Conservation (phyloP, 2,113 vertebrate genomes). For the Octodon degus region DNA sequence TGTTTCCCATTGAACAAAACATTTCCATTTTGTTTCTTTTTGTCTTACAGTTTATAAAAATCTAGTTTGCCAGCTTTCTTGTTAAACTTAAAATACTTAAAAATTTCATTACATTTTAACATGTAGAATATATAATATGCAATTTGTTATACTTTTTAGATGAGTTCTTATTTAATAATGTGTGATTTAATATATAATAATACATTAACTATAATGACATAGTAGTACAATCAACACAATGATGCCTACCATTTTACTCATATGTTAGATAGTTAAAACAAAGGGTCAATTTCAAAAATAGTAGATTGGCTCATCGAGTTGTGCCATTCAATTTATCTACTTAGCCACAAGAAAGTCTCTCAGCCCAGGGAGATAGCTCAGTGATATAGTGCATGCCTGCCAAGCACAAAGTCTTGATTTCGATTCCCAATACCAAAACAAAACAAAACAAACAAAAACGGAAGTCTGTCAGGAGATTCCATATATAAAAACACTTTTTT, state of each 20-base stretch:
- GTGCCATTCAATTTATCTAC: background rate
- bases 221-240: background rate
- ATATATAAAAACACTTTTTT: background rate
- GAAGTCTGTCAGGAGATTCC: background rate
- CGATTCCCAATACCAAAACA: too few relatives aligned
- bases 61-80: background rate
- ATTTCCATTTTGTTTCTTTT: constrained; percentile 1
- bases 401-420: too few relatives aligned
- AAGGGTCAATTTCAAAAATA: constrained; percentile 15
- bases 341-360: background rate
- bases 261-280: background rate
- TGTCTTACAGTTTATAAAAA: background rate
- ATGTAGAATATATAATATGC: background rate
- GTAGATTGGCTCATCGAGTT: background rate
- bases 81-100: background rate
- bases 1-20: background rate
- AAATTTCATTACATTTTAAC: background rate
- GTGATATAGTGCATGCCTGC: too few relatives aligned
- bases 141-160: background rate
- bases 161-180: background rate
- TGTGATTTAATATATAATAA: background rate
- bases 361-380: too few relatives aligned
- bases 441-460: background rate
- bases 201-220: background rate
- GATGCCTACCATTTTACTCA: background rate